Conservation (phyloP, 2,888 invertebrate genomes). For the Leptodirus hochenwartii region DNA sequence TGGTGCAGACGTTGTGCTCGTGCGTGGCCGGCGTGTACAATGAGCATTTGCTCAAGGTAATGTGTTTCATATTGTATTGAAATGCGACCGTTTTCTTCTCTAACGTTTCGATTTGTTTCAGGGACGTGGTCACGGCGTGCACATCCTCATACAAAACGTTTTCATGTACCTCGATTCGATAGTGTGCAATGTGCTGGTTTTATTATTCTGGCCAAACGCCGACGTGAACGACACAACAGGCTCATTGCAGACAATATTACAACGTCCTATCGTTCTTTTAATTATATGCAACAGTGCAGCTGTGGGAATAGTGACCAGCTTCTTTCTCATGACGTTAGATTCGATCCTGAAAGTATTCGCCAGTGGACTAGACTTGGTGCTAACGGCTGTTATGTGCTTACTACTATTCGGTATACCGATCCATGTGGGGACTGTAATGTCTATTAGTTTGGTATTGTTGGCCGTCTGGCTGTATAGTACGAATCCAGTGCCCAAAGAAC, state of each 20-base stretch:
- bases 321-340: constrained; percentile 82
- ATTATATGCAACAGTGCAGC: constrained; percentile 80
- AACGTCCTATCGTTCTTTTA: constrained; percentile 54
- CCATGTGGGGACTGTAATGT: constrained; percentile 58
- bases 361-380: constrained; percentile 76
- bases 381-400: constrained; percentile 79
- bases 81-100: no score
- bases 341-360: constrained; percentile 93
- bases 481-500: constrained; percentile 73
- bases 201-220: constrained; percentile 47
- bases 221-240: constrained; percentile 37
- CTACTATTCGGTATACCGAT: constrained; percentile 72
- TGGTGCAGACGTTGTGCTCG: constrained; percentile 74
- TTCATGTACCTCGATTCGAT: constrained; percentile 94
- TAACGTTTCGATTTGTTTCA: no score
- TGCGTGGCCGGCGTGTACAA: constrained; percentile 93
- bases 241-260: constrained; percentile 36
- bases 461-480: constrained; percentile 77
- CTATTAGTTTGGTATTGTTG: constrained; percentile 65
- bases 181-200: constrained; percentile 64
- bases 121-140: constrained; percentile 62
- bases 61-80: no score
- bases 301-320: constrained; percentile 84
- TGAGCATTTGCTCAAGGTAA: constrained; percentile 82
- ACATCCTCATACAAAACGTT: constrained; percentile 84